Conservation (phyloP, 1,140 invertebrate genomes). For the Wiebesia pumilae region DNA sequence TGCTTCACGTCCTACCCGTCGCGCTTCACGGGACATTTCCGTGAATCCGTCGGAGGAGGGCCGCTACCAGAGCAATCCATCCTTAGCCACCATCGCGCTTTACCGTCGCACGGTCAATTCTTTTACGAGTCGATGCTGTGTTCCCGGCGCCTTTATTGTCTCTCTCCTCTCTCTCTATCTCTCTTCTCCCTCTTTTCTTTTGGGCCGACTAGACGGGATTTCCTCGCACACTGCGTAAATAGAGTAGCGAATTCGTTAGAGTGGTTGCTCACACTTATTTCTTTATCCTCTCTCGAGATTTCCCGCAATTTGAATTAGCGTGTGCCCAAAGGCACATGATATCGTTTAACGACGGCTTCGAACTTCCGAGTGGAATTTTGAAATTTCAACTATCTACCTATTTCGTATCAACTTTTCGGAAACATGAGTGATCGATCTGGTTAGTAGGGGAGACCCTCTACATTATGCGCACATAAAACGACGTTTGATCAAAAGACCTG, state of each 20-base stretch:
- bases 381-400: no score
- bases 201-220: neutral
- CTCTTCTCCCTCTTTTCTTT: neutral
- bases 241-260: neutral
- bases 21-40: constrained; percentile 48
- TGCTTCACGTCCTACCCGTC: neutral
- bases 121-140: constrained; percentile 38
- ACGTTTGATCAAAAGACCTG: no score
- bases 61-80: neutral
- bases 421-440: no score
- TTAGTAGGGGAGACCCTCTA: no score
- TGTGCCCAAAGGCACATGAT: neutral
- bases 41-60: constrained; percentile 23
- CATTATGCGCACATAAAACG: no score
- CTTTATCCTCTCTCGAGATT: neutral
- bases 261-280: neutral
- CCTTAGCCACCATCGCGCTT: neutral
- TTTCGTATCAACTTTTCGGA: no score
- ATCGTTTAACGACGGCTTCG: no score
- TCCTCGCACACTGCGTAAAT: neutral
- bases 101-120: constrained; percentile 34
- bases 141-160: constrained; percentile 9
- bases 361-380: no score
- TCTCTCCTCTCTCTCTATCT: neutral
- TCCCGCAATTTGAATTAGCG: neutral